Evolutionary conservation across 2,113 vertebrate species (phyloP), one percentile per base, ranked within the genome.

Genomic region (Petrocephalus zakoni): DNA sequence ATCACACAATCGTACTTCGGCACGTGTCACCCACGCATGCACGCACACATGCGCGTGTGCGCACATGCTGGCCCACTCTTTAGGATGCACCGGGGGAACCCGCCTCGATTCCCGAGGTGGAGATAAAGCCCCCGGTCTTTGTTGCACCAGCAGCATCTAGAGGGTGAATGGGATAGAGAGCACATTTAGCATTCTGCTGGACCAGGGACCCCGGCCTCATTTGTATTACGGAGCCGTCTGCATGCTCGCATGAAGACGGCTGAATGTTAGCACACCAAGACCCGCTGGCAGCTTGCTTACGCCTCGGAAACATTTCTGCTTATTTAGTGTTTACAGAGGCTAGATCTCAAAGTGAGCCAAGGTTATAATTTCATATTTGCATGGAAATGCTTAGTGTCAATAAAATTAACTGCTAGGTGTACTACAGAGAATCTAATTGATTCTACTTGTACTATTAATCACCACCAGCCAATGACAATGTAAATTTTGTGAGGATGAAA

Each of bases 371-470:
- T 78, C 34, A 78, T 78, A 78, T 78, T 78, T 42, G 29, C 72
- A 78, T 78, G 72, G 61, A 78, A 78, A 78, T 78, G 34, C 72
- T 37, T 78, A 42, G 34, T 78, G 34, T 78, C 72, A 78, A 78
- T 78, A 78, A 78, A 78, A 83, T 22, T 83, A 46, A 83, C 21
- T 22, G 81, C 21, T 49, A 47, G 37, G 46, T 22, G 15, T 83
- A n/a, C 47, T 46, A 83, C 81, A 11, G 46, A 47, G 37, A 81
- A 49, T 37, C 81, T 83, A 47, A 49, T 83, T 22, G 37, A 21
- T 83, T 49, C 10, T 6, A 10, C 78, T 47, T 42, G 34, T 83
- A 21, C 81, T 83, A 49, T n/a, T 83, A 83, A 42, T 22, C 37
- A 83, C 46, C 81, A 83, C 81, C 46, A 83, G 81, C 46, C 34